These are phyloP conservation scores for Trinorchestia longiramus DNA, from an alignment of 1,140 invertebrate genomes.

Conservation along the genomic window DNA sequence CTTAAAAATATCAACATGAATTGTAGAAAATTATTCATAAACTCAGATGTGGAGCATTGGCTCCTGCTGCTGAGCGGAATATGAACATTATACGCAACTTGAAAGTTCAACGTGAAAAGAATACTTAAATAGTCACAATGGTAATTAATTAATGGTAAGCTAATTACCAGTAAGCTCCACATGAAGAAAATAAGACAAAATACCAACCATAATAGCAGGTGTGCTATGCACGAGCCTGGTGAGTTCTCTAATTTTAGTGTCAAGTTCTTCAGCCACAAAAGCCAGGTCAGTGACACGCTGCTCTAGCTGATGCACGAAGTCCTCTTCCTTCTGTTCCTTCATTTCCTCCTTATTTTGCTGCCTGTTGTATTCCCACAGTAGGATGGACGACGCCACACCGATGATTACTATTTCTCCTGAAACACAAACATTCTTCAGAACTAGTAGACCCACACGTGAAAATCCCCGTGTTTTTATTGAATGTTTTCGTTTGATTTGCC, in stretches of 20 bases:
- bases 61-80: too few species aligned
- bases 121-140: too few species aligned
- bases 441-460: too few species aligned
- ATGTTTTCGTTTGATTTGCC: too few species aligned
- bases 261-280: neutral
- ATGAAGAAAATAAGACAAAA: neutral
- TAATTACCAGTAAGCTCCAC: too few species aligned
- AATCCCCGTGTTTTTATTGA: too few species aligned
- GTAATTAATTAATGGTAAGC: too few species aligned
- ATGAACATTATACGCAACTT: too few species aligned
- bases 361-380: constrained; percentile 48
- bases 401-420: constrained; percentile 17
- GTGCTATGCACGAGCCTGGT: neutral
- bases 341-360: constrained; percentile 23
- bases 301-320: constrained; percentile 33
- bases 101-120: too few species aligned
- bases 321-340: constrained; percentile 4
- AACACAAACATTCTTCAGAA: neutral
- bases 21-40: too few species aligned
- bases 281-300: constrained; percentile 35
- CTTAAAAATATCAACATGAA: too few species aligned
- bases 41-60: too few species aligned
- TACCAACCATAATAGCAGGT: constrained; percentile 10
- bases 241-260: constrained; percentile 30
- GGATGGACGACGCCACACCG: neutral